Conservation (phyloP, 2,888 invertebrate genomes). For the Gisinianus flammeolus region DNA sequence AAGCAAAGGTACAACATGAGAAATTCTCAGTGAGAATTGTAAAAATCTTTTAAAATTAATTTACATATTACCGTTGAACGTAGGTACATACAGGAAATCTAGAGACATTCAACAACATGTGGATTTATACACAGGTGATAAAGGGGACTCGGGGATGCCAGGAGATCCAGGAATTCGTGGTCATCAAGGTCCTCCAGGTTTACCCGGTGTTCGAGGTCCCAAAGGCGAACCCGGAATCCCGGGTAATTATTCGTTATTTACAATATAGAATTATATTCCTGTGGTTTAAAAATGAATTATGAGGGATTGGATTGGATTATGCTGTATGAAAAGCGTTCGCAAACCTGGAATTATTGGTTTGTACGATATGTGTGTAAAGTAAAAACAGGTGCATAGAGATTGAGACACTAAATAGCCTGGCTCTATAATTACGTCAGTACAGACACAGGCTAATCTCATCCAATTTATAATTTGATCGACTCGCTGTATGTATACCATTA, state of each 20-base stretch:
- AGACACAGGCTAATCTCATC: no score
- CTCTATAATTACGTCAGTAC: no score
- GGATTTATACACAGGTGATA: conserved; percentile 59
- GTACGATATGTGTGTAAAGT: no score
- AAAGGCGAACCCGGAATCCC: conserved; percentile 70
- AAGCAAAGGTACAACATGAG: conserved; percentile 41
- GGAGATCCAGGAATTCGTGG: conserved; percentile 63
- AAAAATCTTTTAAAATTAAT: not conserved
- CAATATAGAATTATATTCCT: no score
- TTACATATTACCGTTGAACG: not conserved
- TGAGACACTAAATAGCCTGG: no score
- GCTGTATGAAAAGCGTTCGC: no score
- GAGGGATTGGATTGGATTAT: no score
- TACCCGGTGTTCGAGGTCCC: conserved; percentile 69
- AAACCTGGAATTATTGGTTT: no score
- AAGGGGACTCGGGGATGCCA: conserved; percentile 60
- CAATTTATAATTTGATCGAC: no score
- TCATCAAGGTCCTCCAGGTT: conserved; percentile 72
- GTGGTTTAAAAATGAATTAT: no score
- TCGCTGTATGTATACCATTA: no score
- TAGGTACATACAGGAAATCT: not conserved
- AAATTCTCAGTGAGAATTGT: not conserved
- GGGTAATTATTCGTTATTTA: conserved; percentile 21
- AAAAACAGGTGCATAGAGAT: no score
- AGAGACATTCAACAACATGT: not conserved